These are phyloP conservation scores for Gobiocypris rarus DNA, from an alignment of 2,113 vertebrate genomes.

Conservation along the genomic window DNA sequence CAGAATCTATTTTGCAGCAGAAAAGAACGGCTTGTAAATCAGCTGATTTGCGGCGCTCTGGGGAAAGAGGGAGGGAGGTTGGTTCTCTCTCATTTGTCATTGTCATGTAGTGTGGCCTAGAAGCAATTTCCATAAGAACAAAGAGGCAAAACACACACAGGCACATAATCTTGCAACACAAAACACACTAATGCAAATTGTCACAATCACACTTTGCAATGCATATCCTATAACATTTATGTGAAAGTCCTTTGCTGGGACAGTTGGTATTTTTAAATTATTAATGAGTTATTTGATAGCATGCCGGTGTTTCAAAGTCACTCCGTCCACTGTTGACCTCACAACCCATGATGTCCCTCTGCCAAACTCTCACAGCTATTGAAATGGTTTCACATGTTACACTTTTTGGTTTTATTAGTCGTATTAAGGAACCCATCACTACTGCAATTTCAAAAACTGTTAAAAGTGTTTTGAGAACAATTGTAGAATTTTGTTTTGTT, in stretches of 20 bases:
- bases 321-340: neutral
- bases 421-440: neutral
- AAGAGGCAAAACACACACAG: neutral
- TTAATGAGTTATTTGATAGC: slow-evolving; percentile 77
- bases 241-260: slow-evolving; percentile 68
- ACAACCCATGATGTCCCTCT: neutral
- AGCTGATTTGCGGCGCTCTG: neutral
- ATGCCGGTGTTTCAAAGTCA: slow-evolving; percentile 58
- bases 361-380: neutral
- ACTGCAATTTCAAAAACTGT: too few relatives aligned
- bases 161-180: neutral
- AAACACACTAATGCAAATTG: neutral
- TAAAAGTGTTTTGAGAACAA: too few relatives aligned
- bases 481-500: too few relatives aligned
- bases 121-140: slow-evolving; percentile 16
- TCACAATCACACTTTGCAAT: slow-evolving; percentile 19
- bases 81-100: slow-evolving; percentile 17
- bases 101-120: neutral
- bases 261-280: slow-evolving; percentile 73
- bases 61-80: neutral
- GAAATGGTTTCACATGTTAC: neutral
- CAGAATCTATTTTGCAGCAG: slow-evolving; percentile 49
- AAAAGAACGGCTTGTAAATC: slow-evolving; percentile 10
- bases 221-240: slow-evolving; percentile 53
- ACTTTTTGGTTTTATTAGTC: neutral